A percentile compares a stretch with the other conserved stretches of the same genome.
Conservation (phyloP, 2,113 vertebrate species). For the Meriones unguiculatus region DNA sequence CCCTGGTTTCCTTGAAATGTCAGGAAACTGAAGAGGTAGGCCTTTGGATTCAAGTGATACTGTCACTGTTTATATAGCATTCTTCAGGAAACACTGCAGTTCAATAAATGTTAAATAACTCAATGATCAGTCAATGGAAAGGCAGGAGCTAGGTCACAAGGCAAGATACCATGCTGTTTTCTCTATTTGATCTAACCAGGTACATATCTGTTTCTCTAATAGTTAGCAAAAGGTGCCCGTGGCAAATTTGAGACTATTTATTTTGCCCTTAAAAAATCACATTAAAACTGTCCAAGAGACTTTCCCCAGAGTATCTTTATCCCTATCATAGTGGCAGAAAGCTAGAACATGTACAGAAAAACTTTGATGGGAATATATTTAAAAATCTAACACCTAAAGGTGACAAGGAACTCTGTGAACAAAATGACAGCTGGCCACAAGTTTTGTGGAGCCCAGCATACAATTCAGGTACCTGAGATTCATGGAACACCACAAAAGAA, state of each 20-base stretch:
- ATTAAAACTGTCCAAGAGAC: not conserved
- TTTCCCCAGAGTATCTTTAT: not conserved
- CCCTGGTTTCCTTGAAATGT: not conserved
- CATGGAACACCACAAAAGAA: not conserved
- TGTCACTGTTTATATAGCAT: not conserved
- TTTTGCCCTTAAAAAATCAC: not conserved
- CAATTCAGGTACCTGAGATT: not conserved
- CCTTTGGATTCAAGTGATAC: not conserved
- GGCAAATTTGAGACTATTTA: not conserved
- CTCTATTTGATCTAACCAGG: not conserved
- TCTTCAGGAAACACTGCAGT: not conserved
- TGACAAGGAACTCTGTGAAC: not conserved
- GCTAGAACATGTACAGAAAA: not conserved
- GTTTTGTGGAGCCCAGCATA: not conserved
- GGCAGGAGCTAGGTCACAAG: not conserved
- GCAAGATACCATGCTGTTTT: not conserved
- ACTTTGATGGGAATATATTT: not conserved
- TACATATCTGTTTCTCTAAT: slow-evolving; percentile 9
- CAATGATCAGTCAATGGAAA: not conserved
- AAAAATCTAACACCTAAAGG: not conserved
- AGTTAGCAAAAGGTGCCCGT: not conserved
- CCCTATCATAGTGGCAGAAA: not conserved
- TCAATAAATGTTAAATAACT: not conserved
- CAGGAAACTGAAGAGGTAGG: not conserved
- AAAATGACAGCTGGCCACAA: not conserved